These are phyloP conservation scores for Tethya wilhelma DNA, from an alignment of 37 sponge, comb jelly and placozoan genomes.

Conservation along the genomic window DNA sequence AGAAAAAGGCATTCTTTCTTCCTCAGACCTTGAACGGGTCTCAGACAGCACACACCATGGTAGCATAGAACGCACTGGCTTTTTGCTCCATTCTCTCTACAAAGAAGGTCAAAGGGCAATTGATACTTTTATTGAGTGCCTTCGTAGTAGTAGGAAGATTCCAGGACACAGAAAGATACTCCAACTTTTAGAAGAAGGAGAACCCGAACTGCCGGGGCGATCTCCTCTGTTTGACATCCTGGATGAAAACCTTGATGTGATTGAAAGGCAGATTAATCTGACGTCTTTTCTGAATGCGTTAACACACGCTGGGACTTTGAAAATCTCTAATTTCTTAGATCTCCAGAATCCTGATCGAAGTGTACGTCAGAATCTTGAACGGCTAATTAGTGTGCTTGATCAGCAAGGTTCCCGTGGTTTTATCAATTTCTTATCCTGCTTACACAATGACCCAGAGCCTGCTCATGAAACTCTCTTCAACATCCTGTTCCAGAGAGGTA, in stretches of 20 bases:
- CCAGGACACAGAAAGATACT: constrained; percentile 26
- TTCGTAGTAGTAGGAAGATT: constrained; percentile 10
- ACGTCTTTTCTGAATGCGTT: constrained; percentile 20
- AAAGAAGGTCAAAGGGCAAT: constrained; percentile 8
- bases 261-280: background rate
- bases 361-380: constrained; percentile 14
- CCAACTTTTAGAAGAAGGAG: constrained; percentile 14
- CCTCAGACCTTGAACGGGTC: background rate
- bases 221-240: constrained; percentile 34
- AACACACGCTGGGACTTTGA: background rate
- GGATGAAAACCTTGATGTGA: background rate
- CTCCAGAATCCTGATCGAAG: constrained; percentile 16
- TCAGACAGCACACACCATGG: background rate
- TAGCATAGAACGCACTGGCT: constrained; percentile 26
- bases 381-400: constrained; percentile 26
- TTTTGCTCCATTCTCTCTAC: constrained; percentile 15
- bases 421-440: constrained; percentile 25
- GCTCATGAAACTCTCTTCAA: constrained; percentile 6
- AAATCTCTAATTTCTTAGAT: constrained; percentile 23
- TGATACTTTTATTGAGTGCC: constrained; percentile 16
- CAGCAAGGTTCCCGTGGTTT: constrained; percentile 42
- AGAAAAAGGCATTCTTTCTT: background rate
- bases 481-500: constrained; percentile 20
- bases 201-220: background rate
- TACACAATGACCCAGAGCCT: constrained; percentile 7